Conservation (phyloP, 2,113 vertebrate species). For the Percina caprodes region DNA sequence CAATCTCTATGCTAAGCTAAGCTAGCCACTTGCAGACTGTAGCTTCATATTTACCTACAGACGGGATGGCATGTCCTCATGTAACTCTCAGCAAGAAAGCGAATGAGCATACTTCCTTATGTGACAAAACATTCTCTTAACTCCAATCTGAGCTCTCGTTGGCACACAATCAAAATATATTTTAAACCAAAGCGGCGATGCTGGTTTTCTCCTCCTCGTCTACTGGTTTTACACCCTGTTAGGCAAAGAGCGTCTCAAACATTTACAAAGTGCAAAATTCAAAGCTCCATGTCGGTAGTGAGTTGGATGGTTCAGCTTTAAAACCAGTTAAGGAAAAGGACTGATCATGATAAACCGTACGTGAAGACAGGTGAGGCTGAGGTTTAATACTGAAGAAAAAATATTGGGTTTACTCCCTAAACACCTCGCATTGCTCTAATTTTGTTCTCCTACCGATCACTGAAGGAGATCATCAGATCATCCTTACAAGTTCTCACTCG, state of each 20-base stretch:
- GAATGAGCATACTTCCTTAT: neutral
- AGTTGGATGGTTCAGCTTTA: slow-evolving; percentile 11
- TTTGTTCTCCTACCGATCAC: slow-evolving; percentile 29
- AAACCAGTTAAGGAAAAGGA: slow-evolving; percentile 29
- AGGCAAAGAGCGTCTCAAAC: slow-evolving; percentile 22
- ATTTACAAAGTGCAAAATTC: slow-evolving; percentile 63
- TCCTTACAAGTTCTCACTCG: slow-evolving; percentile 8
- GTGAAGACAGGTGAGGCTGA: slow-evolving; percentile 22
- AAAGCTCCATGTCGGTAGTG: slow-evolving; percentile 28
- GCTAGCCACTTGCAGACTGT: neutral
- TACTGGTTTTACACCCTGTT: slow-evolving; percentile 19
- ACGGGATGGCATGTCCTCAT: neutral
- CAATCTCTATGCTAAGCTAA: slow-evolving; percentile 17
- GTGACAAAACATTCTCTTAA: neutral
- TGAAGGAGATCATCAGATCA: slow-evolving; percentile 5
- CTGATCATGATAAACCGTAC: slow-evolving; percentile 5
- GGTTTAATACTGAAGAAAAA: slow-evolving; percentile 18
- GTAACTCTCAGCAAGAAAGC: neutral
- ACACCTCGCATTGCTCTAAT: neutral
- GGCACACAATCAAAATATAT: slow-evolving; percentile 37
- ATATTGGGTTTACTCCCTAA: neutral
- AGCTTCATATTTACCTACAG: neutral
- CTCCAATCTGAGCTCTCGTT: neutral
- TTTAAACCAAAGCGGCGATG: slow-evolving; percentile 5
- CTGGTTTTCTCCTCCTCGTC: slow-evolving; percentile 43